A percentile compares a stretch with the other conserved stretches of the same genome.
These are phyloP conservation scores for Calycopis cecrops DNA, from an alignment of 1,140 invertebrate genomes.

Conservation along the genomic window DNA sequence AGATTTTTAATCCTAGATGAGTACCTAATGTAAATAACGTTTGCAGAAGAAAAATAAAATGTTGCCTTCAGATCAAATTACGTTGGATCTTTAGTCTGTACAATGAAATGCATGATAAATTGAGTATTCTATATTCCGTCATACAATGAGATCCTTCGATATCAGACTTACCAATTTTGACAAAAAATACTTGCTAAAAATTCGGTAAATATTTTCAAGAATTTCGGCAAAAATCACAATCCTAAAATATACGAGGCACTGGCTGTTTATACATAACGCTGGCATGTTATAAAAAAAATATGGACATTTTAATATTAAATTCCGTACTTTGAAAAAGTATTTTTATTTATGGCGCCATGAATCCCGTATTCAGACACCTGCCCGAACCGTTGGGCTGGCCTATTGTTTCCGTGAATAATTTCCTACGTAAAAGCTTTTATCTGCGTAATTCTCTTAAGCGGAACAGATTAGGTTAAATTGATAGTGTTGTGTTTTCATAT, in stretches of 20 bases:
- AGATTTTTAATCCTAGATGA: too few species aligned
- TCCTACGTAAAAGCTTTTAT: constrained; percentile 35
- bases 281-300: background rate
- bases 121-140: too few species aligned
- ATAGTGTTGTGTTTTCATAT: constrained; percentile 23
- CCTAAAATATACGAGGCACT: background rate
- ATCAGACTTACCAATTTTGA: too few species aligned
- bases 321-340: constrained; percentile 34
- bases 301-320: constrained; percentile 13
- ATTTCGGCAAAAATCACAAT: background rate
- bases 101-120: too few species aligned
- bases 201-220: background rate
- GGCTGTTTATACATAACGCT: constrained; percentile 5
- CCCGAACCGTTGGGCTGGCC: constrained; percentile 37
- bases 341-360: constrained; percentile 55
- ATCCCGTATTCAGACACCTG: constrained; percentile 49
- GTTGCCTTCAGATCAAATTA: too few species aligned
- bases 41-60: too few species aligned
- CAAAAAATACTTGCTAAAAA: background rate
- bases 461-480: constrained; percentile 46
- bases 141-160: too few species aligned
- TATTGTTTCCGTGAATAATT: constrained; percentile 49
- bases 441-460: constrained; percentile 37
- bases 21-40: too few species aligned
- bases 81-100: too few species aligned